phyloP scores from a whole-genome alignment of 2,113 vertebrate species.

The Takifugu bimaculatus region DNA sequence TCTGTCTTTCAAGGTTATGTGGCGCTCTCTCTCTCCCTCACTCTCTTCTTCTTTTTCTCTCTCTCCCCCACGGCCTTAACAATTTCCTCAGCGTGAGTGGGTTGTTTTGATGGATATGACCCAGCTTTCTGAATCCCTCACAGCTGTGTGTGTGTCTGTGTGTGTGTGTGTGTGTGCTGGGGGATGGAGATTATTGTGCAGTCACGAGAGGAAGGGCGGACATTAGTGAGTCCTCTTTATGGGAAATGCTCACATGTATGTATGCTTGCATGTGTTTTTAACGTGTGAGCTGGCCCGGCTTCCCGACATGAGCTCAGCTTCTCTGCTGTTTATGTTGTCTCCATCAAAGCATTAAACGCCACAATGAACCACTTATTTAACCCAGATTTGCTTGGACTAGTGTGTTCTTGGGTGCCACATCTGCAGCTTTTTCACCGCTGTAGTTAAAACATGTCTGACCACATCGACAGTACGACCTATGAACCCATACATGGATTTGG shows the following conservation, averaged over 20 bases:
- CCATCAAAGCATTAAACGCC: constrained; percentile 24
- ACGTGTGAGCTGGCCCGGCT: constrained; percentile 14
- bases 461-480: too few species aligned
- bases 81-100: constrained; percentile 65
- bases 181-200: constrained; percentile 39
- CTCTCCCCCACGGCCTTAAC: constrained; percentile 26
- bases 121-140: constrained; percentile 47
- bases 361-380: constrained; percentile 1
- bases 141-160: constrained; percentile 35
- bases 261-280: constrained; percentile 14
- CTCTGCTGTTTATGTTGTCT: constrained; percentile 36
- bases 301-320: constrained; percentile 32
- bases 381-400: constrained; percentile 2
- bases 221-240: constrained; percentile 24
- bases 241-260: constrained; percentile 32
- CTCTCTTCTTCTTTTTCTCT: constrained; percentile 14
- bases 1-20: constrained; percentile 28
- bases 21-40: constrained; percentile 3
- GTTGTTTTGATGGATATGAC: constrained; percentile 62
- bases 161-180: constrained; percentile 14
- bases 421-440: not conserved
- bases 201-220: constrained; percentile 32
- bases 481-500: too few species aligned
- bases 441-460: too few species aligned
- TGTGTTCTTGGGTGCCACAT: not conserved